Conservation (phyloP, 2,888 invertebrate genomes). For the Phytoseiulus persimilis region DNA sequence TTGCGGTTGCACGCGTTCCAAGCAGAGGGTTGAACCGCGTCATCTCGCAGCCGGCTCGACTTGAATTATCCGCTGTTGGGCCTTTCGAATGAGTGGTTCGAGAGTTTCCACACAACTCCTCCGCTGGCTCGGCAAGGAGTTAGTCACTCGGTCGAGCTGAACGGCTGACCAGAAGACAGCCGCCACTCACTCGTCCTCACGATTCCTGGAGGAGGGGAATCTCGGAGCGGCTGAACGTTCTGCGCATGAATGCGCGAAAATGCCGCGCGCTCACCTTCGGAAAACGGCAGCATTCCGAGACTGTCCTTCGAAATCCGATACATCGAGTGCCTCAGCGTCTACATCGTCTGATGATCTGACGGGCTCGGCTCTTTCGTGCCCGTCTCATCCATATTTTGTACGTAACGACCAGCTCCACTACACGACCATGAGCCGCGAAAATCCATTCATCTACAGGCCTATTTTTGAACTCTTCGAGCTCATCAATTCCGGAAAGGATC, state of each 20-base stretch:
- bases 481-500: no score
- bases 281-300: neutral
- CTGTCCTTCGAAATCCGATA: neutral
- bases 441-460: no score
- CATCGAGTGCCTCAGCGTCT: neutral
- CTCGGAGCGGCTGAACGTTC: neutral
- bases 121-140: neutral
- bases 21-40: neutral
- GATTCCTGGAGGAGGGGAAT: neutral
- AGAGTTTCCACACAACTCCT: neutral
- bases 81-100: neutral
- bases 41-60: neutral
- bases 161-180: neutral
- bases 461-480: no score
- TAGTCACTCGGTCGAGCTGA: neutral
- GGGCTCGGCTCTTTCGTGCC: neutral
- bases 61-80: neutral
- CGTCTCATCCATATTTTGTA: neutral
- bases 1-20: neutral
- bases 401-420: neutral
- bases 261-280: neutral
- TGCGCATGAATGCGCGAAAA: neutral
- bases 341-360: neutral
- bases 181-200: neutral
- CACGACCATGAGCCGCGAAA: neutral